These are phyloP conservation scores for Hyposmocoma kahamanoa DNA, from an alignment of 1,140 invertebrate species.

Conservation along the genomic window DNA sequence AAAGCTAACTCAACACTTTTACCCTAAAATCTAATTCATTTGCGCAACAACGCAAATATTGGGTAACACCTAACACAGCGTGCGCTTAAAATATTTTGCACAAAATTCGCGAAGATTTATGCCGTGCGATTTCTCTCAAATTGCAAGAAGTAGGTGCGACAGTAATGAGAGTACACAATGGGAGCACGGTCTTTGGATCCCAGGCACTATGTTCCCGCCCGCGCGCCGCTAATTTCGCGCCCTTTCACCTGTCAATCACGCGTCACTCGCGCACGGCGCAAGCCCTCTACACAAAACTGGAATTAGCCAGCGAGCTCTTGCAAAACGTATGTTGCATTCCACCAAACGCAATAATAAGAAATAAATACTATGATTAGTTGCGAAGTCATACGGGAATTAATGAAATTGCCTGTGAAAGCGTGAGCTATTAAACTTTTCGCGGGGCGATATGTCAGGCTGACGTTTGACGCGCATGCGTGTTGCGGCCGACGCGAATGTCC, in stretches of 20 bases:
- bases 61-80: constrained; percentile 32
- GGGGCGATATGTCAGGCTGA: constrained; percentile 35
- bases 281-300: constrained; percentile 37
- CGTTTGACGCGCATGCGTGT: constrained; percentile 16
- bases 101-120: not conserved
- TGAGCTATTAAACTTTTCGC: constrained; percentile 38
- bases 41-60: constrained; percentile 15
- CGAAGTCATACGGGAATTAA: constrained; percentile 23
- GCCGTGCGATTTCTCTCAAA: constrained; percentile 14
- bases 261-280: constrained; percentile 32
- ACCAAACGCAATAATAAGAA: constrained; percentile 35
- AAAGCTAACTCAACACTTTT: constrained; percentile 54
- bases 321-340: constrained; percentile 39
- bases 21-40: constrained; percentile 44
- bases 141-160: constrained; percentile 8
- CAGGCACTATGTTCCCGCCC: constrained; percentile 24
- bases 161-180: constrained; percentile 13
- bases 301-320: constrained; percentile 45
- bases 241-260: constrained; percentile 67
- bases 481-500: constrained; percentile 3
- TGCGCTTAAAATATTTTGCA: constrained; percentile 33
- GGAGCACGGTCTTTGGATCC: constrained; percentile 5
- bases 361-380: constrained; percentile 47
- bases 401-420: constrained; percentile 33
- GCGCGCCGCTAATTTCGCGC: constrained; percentile 48